phyloP scores from a whole-genome alignment of 2,797 vertebrate species.

The Lagorchestes hirsutus region DNA sequence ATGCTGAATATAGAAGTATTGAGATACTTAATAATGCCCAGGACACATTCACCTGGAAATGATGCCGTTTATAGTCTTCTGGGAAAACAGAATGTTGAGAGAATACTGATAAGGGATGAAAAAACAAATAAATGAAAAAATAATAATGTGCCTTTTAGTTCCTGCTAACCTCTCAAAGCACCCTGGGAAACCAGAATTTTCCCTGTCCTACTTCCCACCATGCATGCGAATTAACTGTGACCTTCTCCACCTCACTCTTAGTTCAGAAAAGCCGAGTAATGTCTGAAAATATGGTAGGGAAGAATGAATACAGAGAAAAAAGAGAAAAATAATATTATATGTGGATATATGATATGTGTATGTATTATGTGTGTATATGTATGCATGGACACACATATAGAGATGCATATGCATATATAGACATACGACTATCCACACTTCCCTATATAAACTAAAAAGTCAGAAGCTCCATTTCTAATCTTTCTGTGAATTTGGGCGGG shows the following conservation, averaged over 20 bases:
- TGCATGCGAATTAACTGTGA: neutral
- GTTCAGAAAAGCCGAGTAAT: constrained; percentile 7
- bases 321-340: neutral
- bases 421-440: neutral
- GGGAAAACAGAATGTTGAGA: constrained; percentile 21
- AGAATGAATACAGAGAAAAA: constrained; percentile 9
- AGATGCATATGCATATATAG: neutral
- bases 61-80: neutral
- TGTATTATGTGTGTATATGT: neutral
- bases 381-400: neutral
- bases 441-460: neutral
- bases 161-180: neutral
- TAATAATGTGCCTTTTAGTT: neutral
- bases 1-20: neutral
- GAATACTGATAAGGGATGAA: neutral
- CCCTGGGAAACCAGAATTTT: neutral
- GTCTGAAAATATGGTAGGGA: neutral
- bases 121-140: neutral
- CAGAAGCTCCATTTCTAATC: neutral
- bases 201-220: neutral
- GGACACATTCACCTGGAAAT: constrained; percentile 17
- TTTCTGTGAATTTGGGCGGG: neutral
- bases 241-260: constrained; percentile 1
- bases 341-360: neutral
- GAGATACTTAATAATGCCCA: constrained; percentile 10